phyloP scores from a whole-genome alignment of 2,888 invertebrate genomes.

The Candidula unifasciata region DNA sequence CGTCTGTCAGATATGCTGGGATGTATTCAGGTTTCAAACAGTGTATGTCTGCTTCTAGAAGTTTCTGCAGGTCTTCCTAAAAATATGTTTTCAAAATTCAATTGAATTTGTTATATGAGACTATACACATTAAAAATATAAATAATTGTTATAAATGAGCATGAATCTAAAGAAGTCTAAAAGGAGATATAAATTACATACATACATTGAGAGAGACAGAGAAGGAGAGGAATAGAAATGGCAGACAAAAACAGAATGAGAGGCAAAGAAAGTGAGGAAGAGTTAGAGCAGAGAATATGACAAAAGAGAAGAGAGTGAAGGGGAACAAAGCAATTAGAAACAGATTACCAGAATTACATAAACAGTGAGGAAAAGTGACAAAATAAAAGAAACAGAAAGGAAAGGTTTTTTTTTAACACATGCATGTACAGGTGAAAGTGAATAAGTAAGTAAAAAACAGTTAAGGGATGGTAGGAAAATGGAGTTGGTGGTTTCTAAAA shows the following conservation, averaged over 20 bases:
- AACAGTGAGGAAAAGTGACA: constrained; percentile 1
- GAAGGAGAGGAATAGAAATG: constrained; percentile 10
- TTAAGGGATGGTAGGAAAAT: too few species aligned
- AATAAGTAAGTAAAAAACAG: too few species aligned
- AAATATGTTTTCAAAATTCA: background rate
- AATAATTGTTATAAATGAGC: background rate
- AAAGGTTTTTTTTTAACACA: too few species aligned
- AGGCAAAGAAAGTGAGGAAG: background rate
- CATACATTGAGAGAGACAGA: background rate
- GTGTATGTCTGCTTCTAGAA: constrained; percentile 81
- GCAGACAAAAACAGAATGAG: background rate
- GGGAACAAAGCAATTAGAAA: background rate
- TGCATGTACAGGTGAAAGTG: too few species aligned
- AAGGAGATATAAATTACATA: background rate
- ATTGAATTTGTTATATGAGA: background rate
- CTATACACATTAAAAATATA: too few species aligned
- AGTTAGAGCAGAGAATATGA: background rate
- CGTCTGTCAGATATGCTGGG: constrained; percentile 81
- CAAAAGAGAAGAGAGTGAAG: background rate
- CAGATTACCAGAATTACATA: background rate
- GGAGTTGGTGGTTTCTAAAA: too few species aligned
- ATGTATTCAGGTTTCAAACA: constrained; percentile 84
- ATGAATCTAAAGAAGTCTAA: background rate
- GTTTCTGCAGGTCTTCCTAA: constrained; percentile 78
- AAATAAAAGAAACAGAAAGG: constrained; percentile 9